Evolutionary conservation across 2,888 invertebrate species (phyloP).

Genomic region (Drosophila buzzatii): DNA sequence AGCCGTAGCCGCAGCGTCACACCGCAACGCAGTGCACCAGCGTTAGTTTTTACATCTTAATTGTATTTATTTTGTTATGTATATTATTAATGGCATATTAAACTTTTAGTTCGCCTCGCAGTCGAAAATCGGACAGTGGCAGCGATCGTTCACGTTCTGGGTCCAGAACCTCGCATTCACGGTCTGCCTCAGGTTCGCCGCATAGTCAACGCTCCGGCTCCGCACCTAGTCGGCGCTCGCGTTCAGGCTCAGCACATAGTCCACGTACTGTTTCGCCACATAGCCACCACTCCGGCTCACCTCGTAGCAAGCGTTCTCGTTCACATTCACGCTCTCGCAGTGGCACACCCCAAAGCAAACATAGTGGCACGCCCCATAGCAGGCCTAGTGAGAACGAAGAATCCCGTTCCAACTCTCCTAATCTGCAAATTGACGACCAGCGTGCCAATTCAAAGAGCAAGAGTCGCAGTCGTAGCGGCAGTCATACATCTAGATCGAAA

Average conservation of each 20-base stretch:
- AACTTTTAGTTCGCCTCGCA: slow-evolving; percentile 70
- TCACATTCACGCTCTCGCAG: slow-evolving; percentile 39
- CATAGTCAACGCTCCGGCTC: slow-evolving; percentile 31
- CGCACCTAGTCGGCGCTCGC: slow-evolving; percentile 36
- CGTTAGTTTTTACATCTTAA: slow-evolving; percentile 46
- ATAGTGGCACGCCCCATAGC: slow-evolving; percentile 56
- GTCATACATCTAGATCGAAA: slow-evolving; percentile 70
- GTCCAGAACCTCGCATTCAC: slow-evolving; percentile 52
- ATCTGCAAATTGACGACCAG: slow-evolving; percentile 86
- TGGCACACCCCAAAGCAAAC: slow-evolving; percentile 60
- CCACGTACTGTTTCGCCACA: slow-evolving; percentile 52
- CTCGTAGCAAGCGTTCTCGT: slow-evolving; percentile 26
- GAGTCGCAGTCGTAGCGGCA: slow-evolving; percentile 71
- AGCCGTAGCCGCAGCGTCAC: slow-evolving; percentile 80
- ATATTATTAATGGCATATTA: not conserved
- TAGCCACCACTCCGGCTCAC: slow-evolving; percentile 65
- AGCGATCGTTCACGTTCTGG: slow-evolving; percentile 82
- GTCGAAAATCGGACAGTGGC: slow-evolving; percentile 75
- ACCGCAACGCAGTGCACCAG: slow-evolving; percentile 73
- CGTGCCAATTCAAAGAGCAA: slow-evolving; percentile 82
- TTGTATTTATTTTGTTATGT: not conserved
- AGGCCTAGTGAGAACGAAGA: slow-evolving; percentile 80
- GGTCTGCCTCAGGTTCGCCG: slow-evolving; percentile 70
- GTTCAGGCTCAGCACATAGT: slow-evolving; percentile 55
- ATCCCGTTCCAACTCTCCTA: slow-evolving; percentile 86